Conservation (phyloP, 2,113 vertebrate genomes). For the Jaculus jaculus region DNA sequence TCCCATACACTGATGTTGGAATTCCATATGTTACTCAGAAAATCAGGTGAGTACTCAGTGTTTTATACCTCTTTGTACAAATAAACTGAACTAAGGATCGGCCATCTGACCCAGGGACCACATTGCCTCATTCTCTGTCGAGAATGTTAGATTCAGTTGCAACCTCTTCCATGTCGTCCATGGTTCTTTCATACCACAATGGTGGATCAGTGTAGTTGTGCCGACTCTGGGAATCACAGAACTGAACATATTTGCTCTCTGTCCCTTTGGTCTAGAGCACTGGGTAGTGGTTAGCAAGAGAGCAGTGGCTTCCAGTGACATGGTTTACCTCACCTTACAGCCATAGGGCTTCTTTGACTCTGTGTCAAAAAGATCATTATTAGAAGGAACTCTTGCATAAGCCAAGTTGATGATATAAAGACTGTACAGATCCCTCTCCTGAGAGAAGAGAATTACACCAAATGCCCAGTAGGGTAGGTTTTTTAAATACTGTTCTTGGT, state of each 20-base stretch:
- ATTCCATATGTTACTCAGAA: conserved; percentile 88
- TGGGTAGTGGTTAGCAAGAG: neutral
- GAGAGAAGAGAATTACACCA: neutral
- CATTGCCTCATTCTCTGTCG: neutral
- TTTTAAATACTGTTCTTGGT: neutral
- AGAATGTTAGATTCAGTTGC: neutral
- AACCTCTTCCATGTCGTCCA: fast-evolving
- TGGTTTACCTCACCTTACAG: neutral
- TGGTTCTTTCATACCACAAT: neutral
- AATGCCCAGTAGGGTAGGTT: neutral
- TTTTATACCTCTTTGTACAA: neutral
- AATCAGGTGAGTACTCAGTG: conserved; percentile 87
- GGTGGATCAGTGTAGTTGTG: neutral
- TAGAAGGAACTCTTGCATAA: neutral
- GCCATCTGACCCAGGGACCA: neutral
- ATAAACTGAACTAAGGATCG: neutral
- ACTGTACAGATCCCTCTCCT: neutral
- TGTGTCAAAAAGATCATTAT: neutral
- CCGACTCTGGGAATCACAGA: neutral
- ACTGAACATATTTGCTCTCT: too few relatives aligned
- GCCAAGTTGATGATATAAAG: fast-evolving
- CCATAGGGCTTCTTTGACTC: neutral
- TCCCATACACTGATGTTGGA: conserved; percentile 96
- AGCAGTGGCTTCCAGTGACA: neutral
- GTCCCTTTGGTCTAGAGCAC: neutral